These are phyloP conservation scores for Phataginus tetradactyla DNA, from an alignment of 2,797 vertebrate genomes.

Conservation along the genomic window DNA sequence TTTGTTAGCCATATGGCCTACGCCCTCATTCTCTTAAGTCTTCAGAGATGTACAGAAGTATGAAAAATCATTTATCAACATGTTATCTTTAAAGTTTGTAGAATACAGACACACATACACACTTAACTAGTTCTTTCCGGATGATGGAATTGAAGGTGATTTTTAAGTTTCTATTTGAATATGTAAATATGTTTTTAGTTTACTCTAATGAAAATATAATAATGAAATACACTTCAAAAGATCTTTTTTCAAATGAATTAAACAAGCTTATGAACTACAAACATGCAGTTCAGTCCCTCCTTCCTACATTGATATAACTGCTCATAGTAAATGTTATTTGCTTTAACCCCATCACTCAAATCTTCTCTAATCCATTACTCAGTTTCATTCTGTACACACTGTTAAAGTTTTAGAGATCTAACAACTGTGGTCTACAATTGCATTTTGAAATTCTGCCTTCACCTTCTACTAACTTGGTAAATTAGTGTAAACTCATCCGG, in stretches of 20 bases:
- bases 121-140: background rate
- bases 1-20: conserved; percentile 1
- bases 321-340: background rate
- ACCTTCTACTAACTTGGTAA: background rate
- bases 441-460: background rate
- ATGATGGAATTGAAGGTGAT: conserved; percentile 5
- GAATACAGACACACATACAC: background rate
- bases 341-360: background rate
- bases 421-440: background rate
- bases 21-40: background rate
- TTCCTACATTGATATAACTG: background rate
- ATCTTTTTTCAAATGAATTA: background rate
- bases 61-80: background rate
- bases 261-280: background rate
- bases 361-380: background rate
- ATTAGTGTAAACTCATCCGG: background rate
- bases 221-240: background rate
- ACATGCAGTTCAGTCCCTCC: too few relatives aligned
- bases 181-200: background rate
- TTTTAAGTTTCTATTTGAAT: background rate
- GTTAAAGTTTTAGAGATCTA: background rate
- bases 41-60: background rate
- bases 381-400: background rate
- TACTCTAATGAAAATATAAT: background rate
- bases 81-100: conserved; percentile 23